Evolutionary conservation across 2,888 invertebrate species (phyloP).

Genomic region (Hymenopus coronatus): DNA sequence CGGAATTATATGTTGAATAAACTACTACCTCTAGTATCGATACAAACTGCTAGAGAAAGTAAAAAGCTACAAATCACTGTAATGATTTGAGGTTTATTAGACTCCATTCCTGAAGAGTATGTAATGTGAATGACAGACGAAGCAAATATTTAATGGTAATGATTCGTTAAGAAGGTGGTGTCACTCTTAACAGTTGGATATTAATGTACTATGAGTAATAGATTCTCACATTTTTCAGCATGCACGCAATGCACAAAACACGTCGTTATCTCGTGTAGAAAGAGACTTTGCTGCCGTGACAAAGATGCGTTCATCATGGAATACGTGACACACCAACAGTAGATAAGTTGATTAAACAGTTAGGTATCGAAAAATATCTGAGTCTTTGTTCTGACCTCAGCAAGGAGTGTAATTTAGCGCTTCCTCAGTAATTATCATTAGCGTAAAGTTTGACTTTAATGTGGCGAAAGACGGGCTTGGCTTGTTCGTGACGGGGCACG

Average conservation of each 20-base stretch:
- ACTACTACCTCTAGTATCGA: too few species aligned
- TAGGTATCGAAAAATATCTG: not conserved
- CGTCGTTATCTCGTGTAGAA: not conserved
- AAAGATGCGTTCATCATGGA: not conserved
- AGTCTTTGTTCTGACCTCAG: not conserved
- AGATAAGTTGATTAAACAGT: not conserved
- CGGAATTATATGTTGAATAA: too few species aligned
- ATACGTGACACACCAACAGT: not conserved
- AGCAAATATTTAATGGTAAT: too few species aligned
- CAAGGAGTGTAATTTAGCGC: not conserved
- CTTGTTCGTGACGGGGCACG: not conserved
- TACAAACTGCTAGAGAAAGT: too few species aligned
- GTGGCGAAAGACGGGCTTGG: not conserved
- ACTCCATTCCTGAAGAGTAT: too few species aligned
- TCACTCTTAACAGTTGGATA: not conserved
- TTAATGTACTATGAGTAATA: not conserved
- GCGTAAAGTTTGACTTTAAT: not conserved
- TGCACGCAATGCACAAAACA: not conserved
- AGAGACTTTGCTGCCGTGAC: not conserved
- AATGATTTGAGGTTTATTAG: too few species aligned
- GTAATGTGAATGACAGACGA: too few species aligned
- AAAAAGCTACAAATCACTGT: too few species aligned
- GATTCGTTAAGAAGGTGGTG: too few species aligned
- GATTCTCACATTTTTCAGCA: not conserved
- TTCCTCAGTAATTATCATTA: not conserved